Percentiles rank a stretch among this genome's conserved stretches.
These are phyloP conservation scores for Neodiprion fabricii DNA, from an alignment of 1,140 invertebrate genomes.

Conservation along the genomic window DNA sequence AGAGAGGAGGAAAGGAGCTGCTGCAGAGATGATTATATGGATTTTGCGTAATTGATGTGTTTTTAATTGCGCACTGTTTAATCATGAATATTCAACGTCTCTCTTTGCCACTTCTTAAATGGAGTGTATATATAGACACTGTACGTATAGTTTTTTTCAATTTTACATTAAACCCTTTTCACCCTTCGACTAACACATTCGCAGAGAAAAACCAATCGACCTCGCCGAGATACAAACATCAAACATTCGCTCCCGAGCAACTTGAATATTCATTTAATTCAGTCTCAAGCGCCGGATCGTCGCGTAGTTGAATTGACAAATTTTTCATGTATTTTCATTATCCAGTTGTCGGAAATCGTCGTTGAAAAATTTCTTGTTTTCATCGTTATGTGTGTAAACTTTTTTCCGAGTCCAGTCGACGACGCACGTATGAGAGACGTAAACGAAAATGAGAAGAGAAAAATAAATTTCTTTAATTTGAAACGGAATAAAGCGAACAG, in stretches of 20 bases:
- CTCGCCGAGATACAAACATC: background rate
- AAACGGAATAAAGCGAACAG: too few relatives aligned
- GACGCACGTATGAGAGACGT: too few relatives aligned
- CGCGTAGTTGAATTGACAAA: too few relatives aligned
- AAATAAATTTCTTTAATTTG: too few relatives aligned
- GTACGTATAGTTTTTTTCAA: conserved; percentile 25
- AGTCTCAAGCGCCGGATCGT: background rate
- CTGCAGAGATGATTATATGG: conserved; percentile 36
- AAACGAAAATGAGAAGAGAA: too few relatives aligned
- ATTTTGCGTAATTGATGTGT: conserved; percentile 31
- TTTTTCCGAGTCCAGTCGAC: too few relatives aligned
- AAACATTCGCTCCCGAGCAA: background rate
- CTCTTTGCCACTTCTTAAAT: background rate
- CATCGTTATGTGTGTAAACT: too few relatives aligned
- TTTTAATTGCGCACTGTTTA: conserved; percentile 27
- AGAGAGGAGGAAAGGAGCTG: background rate
- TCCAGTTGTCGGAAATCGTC: too few relatives aligned
- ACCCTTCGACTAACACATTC: background rate
- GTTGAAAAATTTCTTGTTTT: too few relatives aligned
- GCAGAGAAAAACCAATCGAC: background rate
- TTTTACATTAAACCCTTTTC: conserved; percentile 10
- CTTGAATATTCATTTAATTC: background rate
- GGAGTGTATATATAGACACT: too few relatives aligned
- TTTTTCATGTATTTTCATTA: too few relatives aligned
- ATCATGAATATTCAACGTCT: conserved; percentile 37